phyloP scores from a whole-genome alignment of 2,888 invertebrate species.

The Pseudoips prasinana region DNA sequence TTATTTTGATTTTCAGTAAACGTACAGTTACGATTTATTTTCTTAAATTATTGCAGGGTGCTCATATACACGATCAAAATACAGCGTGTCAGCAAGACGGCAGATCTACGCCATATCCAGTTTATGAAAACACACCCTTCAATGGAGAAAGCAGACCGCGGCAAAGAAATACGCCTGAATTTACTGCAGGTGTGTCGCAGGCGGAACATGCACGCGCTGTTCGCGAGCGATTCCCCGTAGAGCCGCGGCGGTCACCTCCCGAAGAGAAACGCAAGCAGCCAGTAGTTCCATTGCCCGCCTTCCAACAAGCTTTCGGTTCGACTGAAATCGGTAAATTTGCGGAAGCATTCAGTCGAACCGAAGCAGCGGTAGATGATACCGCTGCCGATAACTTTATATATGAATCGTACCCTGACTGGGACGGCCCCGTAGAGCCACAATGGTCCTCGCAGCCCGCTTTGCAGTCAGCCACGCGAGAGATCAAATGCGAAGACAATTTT shows the following conservation, averaged over 20 bases:
- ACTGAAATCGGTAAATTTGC: conserved; percentile 93
- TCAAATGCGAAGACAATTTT: conserved; percentile 76
- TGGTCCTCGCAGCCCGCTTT: conserved; percentile 65
- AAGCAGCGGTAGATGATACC: conserved; percentile 68
- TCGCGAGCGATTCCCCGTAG: conserved; percentile 45
- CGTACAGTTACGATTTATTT: not conserved
- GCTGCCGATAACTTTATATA: conserved; percentile 63
- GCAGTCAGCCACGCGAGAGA: conserved; percentile 61
- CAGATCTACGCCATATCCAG: conserved; percentile 61
- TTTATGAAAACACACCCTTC: conserved; percentile 59
- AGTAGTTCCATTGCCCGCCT: conserved; percentile 87
- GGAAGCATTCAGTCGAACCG: conserved; percentile 85
- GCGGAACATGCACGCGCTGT: conserved; percentile 38
- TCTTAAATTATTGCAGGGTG: conserved; percentile 47
- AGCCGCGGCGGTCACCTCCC: conserved; percentile 53
- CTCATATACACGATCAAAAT: conserved; percentile 51
- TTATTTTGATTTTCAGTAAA: too few relatives aligned
- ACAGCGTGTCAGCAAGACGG: conserved; percentile 60
- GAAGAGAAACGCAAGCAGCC: conserved; percentile 63
- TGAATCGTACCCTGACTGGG: conserved; percentile 72
- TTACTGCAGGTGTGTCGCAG: conserved; percentile 32
- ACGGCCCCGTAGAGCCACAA: conserved; percentile 59
- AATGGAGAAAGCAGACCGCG: conserved; percentile 45
- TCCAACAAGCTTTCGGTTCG: conserved; percentile 93
- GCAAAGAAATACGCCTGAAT: conserved; percentile 47